A percentile compares a stretch with the other conserved stretches of the same genome.
phyloP scores from a whole-genome alignment of 2,113 vertebrate genomes.

The Archilochus colubris region DNA sequence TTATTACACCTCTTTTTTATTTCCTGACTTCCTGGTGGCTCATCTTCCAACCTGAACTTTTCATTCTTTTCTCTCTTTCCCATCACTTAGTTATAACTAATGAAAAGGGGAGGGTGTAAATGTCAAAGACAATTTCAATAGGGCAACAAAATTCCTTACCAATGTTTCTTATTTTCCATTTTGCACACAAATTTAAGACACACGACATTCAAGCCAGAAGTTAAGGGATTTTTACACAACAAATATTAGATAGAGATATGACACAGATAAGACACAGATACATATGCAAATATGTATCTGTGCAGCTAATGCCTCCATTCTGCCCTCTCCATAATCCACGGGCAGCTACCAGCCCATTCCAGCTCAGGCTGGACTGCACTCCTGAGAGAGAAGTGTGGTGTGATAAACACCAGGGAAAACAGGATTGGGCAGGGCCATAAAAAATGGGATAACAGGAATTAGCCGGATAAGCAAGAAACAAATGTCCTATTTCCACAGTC shows the following conservation, averaged over 20 bases:
- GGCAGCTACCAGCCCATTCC: neutral
- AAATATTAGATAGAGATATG: neutral
- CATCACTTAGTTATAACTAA: neutral
- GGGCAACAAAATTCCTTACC: neutral
- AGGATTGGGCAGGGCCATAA: neutral
- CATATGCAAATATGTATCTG: neutral
- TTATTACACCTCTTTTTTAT: neutral
- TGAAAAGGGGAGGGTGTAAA: neutral
- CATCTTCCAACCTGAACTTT: neutral
- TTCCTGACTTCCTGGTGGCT: slow-evolving; percentile 8
- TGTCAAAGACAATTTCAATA: neutral
- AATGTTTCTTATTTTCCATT: neutral
- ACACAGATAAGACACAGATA: too few relatives aligned
- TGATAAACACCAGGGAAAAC: neutral
- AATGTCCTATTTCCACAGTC: neutral
- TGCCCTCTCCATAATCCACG: neutral
- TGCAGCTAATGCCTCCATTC: neutral
- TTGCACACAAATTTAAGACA: neutral
- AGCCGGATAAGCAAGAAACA: neutral
- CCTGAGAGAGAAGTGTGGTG: neutral
- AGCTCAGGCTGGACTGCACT: neutral
- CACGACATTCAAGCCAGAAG: neutral
- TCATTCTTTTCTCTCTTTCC: neutral
- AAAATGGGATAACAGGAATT: neutral
- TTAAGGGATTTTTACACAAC: neutral